Percentiles rank a stretch among this genome's conserved stretches.
Conservation (phyloP, 2,113 vertebrate genomes). For the Macrotus californicus region DNA sequence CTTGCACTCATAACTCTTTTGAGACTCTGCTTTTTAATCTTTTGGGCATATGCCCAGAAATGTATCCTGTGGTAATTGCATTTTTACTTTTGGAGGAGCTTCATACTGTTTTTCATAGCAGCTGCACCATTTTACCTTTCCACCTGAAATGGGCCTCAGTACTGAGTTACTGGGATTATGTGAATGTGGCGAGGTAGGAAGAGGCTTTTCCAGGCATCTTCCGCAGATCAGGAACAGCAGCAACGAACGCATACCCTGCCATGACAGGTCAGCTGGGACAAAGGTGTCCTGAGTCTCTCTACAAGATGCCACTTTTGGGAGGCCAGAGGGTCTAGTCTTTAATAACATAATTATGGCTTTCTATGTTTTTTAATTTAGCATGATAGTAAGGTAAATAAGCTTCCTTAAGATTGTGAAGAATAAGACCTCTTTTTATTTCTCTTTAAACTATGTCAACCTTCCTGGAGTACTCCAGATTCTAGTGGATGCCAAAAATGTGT, state of each 20-base stretch:
- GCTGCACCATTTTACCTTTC: neutral
- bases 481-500: neutral
- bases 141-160: neutral
- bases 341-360: neutral
- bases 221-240: neutral
- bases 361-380: neutral
- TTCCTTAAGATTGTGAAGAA: neutral
- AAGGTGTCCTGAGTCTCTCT: neutral
- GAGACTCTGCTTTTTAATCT: neutral
- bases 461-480: neutral
- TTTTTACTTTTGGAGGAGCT: neutral
- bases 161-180: neutral
- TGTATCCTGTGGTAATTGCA: neutral
- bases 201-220: neutral
- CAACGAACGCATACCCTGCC: neutral
- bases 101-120: neutral
- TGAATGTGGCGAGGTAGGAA: neutral
- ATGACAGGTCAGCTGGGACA: neutral
- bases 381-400: neutral
- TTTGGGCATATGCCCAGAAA: neutral
- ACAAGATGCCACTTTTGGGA: neutral
- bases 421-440: neutral
- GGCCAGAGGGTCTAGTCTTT: neutral
- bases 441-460: neutral
- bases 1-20: neutral